These are phyloP conservation scores for Dipodomys stephensi DNA, from an alignment of 2,113 vertebrate genomes.

Conservation along the genomic window DNA sequence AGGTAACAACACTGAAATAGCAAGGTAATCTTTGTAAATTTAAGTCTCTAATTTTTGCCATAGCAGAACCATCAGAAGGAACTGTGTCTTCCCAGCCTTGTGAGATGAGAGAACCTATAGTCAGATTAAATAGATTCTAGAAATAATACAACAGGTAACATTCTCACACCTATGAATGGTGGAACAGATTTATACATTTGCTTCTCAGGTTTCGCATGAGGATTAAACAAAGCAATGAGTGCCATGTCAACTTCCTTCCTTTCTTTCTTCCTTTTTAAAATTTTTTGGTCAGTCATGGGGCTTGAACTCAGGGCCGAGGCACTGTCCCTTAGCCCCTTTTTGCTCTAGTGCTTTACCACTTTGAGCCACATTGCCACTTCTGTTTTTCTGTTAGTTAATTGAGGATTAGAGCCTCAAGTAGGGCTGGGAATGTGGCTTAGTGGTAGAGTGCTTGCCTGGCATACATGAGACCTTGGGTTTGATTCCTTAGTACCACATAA, in stretches of 20 bases:
- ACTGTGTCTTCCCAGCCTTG: constrained; percentile 7
- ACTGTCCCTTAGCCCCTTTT: too few relatives aligned
- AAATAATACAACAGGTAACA: not conserved
- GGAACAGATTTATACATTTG: not conserved
- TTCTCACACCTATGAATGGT: not conserved
- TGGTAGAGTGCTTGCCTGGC: too few relatives aligned
- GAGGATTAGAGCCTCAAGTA: too few relatives aligned
- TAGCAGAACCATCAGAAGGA: constrained; percentile 8
- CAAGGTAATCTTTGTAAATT: not conserved
- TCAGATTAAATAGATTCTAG: constrained; percentile 29
- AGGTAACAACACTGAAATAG: not conserved
- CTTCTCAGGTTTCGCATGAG: not conserved
- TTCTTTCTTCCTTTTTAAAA: too few relatives aligned
- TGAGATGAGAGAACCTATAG: not conserved
- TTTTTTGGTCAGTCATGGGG: too few relatives aligned
- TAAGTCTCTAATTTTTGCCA: constrained; percentile 11
- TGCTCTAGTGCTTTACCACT: too few relatives aligned
- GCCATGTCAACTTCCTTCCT: not conserved
- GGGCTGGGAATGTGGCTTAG: too few relatives aligned
- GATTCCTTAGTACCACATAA: too few relatives aligned
- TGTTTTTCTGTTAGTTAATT: too few relatives aligned
- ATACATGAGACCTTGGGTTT: too few relatives aligned
- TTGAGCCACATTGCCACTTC: too few relatives aligned
- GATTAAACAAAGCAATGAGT: not conserved
- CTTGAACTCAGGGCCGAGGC: too few relatives aligned